phyloP scores from a whole-genome alignment of 2,888 invertebrate genomes.

The Acanthococcus lagerstroemiae region DNA sequence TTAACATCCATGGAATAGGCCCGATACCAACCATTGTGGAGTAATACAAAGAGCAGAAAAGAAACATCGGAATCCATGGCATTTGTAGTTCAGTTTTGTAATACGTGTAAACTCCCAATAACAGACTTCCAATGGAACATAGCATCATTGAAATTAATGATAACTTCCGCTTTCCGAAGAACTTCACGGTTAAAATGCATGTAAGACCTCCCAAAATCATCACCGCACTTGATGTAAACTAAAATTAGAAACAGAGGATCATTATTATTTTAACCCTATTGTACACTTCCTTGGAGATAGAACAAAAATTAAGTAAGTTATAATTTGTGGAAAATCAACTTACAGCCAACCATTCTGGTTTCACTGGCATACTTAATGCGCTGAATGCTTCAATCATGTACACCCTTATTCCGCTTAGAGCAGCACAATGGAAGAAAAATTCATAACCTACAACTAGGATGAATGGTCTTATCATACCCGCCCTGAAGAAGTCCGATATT shows the following conservation, averaged over 20 bases:
- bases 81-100: slow-evolving; percentile 37
- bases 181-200: slow-evolving; percentile 35
- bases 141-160: slow-evolving; percentile 44
- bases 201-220: slow-evolving; percentile 36
- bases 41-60: slow-evolving; percentile 44
- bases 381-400: slow-evolving; percentile 50
- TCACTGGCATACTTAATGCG: slow-evolving; percentile 39
- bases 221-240: slow-evolving; percentile 36
- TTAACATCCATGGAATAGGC: slow-evolving; percentile 48
- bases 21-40: slow-evolving; percentile 43
- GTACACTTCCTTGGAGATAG: neutral
- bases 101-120: slow-evolving; percentile 45
- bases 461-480: slow-evolving; percentile 48
- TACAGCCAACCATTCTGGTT: slow-evolving; percentile 46
- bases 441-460: slow-evolving; percentile 47
- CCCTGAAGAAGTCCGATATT: slow-evolving; percentile 43
- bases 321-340: slow-evolving; percentile 38
- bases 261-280: too few relatives aligned
- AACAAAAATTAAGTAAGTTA: neutral
- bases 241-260: slow-evolving; percentile 18
- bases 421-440: slow-evolving; percentile 47
- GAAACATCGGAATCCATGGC: slow-evolving; percentile 43
- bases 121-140: slow-evolving; percentile 43
- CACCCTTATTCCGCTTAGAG: slow-evolving; percentile 45
- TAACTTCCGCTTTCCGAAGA: slow-evolving; percentile 41